Conservation (phyloP, 1,140 invertebrate species). For the Drosophila nasuta region DNA sequence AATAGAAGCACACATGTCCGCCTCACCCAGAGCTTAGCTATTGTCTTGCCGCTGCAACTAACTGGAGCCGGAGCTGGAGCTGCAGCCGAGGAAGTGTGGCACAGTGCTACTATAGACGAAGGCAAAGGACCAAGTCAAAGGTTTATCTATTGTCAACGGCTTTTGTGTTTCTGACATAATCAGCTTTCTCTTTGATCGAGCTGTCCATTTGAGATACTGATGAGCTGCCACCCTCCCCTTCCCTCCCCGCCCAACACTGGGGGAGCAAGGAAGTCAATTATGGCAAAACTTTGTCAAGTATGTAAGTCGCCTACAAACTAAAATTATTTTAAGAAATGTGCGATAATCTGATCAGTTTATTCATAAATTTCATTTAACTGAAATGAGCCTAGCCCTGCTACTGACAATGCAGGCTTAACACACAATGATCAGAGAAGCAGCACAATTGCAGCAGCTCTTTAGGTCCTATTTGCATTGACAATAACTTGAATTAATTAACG, state of each 20-base stretch:
- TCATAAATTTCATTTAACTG: too few species aligned
- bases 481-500: constrained; percentile 60
- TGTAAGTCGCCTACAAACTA: too few species aligned
- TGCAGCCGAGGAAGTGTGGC: background rate
- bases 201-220: constrained; percentile 36
- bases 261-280: constrained; percentile 44
- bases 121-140: constrained; percentile 61
- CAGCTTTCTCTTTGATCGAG: constrained; percentile 66
- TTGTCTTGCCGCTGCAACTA: constrained; percentile 48
- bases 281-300: constrained; percentile 2
- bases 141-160: constrained; percentile 79
- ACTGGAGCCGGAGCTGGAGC: background rate
- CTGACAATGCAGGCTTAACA: constrained; percentile 26
- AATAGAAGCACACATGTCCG: constrained; percentile 37
- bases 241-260: too few species aligned
- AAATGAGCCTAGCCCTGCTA: too few species aligned
- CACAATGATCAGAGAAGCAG: background rate
- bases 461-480: constrained; percentile 29
- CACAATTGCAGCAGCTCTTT: constrained; percentile 23
- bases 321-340: too few species aligned
- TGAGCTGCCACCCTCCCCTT: constrained; percentile 19
- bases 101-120: background rate
- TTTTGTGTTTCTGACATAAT: constrained; percentile 71
- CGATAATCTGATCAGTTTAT: too few species aligned
- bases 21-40: constrained; percentile 29